Evolutionary conservation across 2,797 vertebrate genomes (phyloP).

Genomic region (Nyctibius grandis): DNA sequence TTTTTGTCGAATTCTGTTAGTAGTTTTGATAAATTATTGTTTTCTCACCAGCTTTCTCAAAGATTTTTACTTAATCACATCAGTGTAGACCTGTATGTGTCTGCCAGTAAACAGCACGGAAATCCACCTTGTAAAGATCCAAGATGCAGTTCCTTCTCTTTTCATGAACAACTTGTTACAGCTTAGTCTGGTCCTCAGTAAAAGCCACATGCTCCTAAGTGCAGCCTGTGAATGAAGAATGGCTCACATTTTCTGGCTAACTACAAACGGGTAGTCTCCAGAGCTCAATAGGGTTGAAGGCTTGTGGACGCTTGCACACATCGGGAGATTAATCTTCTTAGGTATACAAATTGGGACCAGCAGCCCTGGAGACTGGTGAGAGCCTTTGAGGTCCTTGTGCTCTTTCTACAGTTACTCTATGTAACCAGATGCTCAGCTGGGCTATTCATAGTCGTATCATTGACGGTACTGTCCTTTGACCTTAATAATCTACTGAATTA

Average conservation of each 20-base stretch:
- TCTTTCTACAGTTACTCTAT: slow-evolving; percentile 50
- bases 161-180: background rate
- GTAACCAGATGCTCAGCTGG: slow-evolving; percentile 47
- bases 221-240: slow-evolving; percentile 16
- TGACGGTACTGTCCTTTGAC: slow-evolving; percentile 60
- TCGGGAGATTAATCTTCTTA: slow-evolving; percentile 17
- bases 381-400: background rate
- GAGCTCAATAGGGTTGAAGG: background rate
- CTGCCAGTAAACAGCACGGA: background rate
- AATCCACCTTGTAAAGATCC: background rate
- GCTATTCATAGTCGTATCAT: slow-evolving; percentile 66
- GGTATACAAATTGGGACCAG: slow-evolving; percentile 2
- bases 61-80: background rate
- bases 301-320: background rate
- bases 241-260: background rate
- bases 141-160: background rate
- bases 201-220: background rate
- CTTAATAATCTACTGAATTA: slow-evolving; percentile 72
- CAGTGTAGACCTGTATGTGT: background rate
- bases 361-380: background rate
- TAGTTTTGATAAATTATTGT: background rate
- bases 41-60: background rate
- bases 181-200: background rate
- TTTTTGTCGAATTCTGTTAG: background rate
- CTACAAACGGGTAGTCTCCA: slow-evolving; percentile 9